phyloP scores from a whole-genome alignment of 2,888 invertebrate species.

The Blastobasis lacticolella region DNA sequence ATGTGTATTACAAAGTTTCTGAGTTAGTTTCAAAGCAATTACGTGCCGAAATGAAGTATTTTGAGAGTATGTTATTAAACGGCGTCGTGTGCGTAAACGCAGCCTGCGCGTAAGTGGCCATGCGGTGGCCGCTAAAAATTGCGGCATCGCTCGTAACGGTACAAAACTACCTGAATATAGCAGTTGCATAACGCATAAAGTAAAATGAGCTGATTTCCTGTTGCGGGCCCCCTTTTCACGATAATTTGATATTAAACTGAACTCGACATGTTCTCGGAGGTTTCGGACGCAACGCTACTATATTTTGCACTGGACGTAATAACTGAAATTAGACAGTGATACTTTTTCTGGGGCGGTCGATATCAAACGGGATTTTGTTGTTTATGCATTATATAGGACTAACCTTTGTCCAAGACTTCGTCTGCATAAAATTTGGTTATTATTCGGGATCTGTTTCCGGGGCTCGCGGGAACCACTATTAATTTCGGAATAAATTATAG shows the following conservation, averaged over 20 bases:
- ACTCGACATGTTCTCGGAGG: slow-evolving; percentile 13
- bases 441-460: no score
- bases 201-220: slow-evolving; percentile 56
- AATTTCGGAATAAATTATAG: no score
- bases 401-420: no score
- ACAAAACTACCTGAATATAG: slow-evolving; percentile 39
- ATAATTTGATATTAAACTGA: slow-evolving; percentile 32
- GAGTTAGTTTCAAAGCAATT: no score
- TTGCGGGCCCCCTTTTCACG: slow-evolving; percentile 36
- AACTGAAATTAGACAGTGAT: background rate
- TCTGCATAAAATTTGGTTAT: no score
- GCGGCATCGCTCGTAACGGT: slow-evolving; percentile 49
- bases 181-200: slow-evolving; percentile 45
- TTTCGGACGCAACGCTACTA: slow-evolving; percentile 7
- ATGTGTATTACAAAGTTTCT: no score
- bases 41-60: no score
- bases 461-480: no score
- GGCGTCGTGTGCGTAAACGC: slow-evolving; percentile 15
- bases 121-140: slow-evolving; percentile 39
- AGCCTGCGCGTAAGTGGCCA: slow-evolving; percentile 24
- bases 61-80: no score
- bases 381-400: no score
- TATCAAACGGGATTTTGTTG: no score
- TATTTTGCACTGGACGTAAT: slow-evolving; percentile 5
- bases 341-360: no score